These are phyloP conservation scores for Leptopilina myrica DNA, from an alignment of 2,888 invertebrate species.

Conservation along the genomic window DNA sequence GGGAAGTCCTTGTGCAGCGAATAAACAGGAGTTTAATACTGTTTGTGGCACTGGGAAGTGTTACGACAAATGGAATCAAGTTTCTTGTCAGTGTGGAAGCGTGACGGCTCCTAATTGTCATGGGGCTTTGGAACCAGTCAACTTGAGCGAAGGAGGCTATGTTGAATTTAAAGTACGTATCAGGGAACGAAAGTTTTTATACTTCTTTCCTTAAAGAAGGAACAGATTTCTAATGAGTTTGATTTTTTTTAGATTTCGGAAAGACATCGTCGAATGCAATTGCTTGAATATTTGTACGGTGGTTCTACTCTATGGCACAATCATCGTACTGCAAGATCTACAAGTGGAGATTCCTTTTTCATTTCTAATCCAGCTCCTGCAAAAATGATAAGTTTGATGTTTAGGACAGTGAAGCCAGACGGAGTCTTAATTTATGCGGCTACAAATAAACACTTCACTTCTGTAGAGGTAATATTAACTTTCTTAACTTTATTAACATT, in stretches of 20 bases:
- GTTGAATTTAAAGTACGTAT: constrained; percentile 81
- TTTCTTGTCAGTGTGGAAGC: constrained; percentile 85
- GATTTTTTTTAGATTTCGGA: constrained; percentile 81
- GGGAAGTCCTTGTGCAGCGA: constrained; percentile 80
- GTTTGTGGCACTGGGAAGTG: constrained; percentile 85
- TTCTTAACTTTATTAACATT: neutral
- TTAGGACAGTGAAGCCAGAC: constrained; percentile 87
- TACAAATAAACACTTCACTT: constrained; percentile 91
- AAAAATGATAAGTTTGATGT: constrained; percentile 87
- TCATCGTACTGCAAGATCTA: constrained; percentile 62
- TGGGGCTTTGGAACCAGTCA: constrained; percentile 87
- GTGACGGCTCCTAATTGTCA: constrained; percentile 89
- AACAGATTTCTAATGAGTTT: neutral
- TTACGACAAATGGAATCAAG: constrained; percentile 89
- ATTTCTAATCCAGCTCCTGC: constrained; percentile 77
- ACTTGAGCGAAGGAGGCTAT: constrained; percentile 86
- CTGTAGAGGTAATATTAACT: constrained; percentile 81
- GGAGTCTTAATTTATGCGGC: constrained; percentile 92
- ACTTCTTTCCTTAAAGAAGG: neutral
- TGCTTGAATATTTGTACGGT: constrained; percentile 87
- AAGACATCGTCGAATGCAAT: constrained; percentile 90
- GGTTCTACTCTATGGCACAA: constrained; percentile 84
- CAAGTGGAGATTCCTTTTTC: constrained; percentile 60
- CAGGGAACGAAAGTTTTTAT: constrained; percentile 45
- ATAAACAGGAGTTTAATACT: constrained; percentile 72